Percentiles rank a stretch among this genome's conserved stretches.
Evolutionary conservation across 2,888 invertebrate species (phyloP).

Genomic region (Lamellibrachia columna): DNA sequence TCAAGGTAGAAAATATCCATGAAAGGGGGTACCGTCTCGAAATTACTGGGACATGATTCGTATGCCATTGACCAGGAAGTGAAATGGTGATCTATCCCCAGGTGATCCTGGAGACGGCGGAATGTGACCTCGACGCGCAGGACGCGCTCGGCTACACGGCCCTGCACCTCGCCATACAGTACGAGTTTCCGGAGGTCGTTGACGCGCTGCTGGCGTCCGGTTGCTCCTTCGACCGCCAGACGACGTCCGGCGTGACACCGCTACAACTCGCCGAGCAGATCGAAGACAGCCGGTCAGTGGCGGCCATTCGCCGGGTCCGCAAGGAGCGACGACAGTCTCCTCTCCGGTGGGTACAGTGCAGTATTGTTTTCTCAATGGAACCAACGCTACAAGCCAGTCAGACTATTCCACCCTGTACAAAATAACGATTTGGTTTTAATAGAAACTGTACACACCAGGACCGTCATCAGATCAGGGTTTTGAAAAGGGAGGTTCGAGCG

Average conservation of each 20-base stretch:
- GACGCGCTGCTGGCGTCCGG: slow-evolving; percentile 24
- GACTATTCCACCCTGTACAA: no score
- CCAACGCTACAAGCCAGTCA: no score
- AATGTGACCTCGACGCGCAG: slow-evolving; percentile 21
- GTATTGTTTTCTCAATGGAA: no score
- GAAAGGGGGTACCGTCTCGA: no score
- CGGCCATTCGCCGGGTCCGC: background rate
- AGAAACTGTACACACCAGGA: no score
- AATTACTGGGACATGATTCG: no score
- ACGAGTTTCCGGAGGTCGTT: slow-evolving; percentile 36
- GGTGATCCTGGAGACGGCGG: background rate
- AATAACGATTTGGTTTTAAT: no score
- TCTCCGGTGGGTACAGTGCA: background rate
- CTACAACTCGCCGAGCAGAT: slow-evolving; percentile 36
- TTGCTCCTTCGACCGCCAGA: slow-evolving; percentile 29
- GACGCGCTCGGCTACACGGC: slow-evolving; percentile 43
- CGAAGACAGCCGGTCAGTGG: slow-evolving; percentile 23
- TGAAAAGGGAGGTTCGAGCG: no score
- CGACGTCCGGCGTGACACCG: slow-evolving; percentile 30
- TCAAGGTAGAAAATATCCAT: background rate
- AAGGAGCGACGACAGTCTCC: background rate
- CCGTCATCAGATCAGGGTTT: no score
- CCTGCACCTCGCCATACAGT: slow-evolving; percentile 45
- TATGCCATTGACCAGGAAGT: no score
- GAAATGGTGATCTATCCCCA: no score